These are phyloP conservation scores for Tetragonula clypearis DNA, from an alignment of 1,140 invertebrate species.

Conservation along the genomic window DNA sequence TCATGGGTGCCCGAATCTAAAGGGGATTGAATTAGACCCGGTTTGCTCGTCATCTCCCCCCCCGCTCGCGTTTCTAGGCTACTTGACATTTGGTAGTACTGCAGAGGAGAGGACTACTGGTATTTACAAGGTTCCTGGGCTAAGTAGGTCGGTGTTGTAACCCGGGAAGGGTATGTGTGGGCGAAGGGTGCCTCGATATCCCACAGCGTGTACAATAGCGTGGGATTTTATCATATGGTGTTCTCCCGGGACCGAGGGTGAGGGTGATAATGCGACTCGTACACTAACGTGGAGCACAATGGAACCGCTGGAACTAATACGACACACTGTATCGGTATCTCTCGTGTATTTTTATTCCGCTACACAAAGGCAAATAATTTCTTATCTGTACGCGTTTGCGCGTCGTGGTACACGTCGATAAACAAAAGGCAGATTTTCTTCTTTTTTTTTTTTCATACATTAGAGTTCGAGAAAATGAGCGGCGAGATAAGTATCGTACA, in stretches of 20 bases:
- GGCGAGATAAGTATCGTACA: too few species aligned
- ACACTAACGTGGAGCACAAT: constrained; percentile 71
- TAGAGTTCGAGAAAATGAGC: too few species aligned
- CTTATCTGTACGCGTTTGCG: background rate
- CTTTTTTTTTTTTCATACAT: too few species aligned
- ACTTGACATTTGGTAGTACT: constrained; percentile 78
- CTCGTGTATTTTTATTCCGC: constrained; percentile 42
- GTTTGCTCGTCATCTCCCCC: constrained; percentile 62
- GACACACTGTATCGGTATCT: constrained; percentile 70
- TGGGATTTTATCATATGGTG: constrained; percentile 76
- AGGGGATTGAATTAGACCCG: constrained; percentile 76
- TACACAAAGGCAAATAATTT: background rate
- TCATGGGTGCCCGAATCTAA: constrained; percentile 30
- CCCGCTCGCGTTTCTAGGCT: constrained; percentile 57
- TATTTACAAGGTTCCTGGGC: constrained; percentile 62
- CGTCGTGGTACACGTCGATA: background rate
- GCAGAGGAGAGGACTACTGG: constrained; percentile 58
- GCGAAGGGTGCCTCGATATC: constrained; percentile 52
- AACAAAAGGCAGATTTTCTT: background rate
- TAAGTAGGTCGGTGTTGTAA: constrained; percentile 48
- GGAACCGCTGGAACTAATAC: constrained; percentile 75
- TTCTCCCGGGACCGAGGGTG: constrained; percentile 60
- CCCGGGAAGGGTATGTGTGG: constrained; percentile 32
- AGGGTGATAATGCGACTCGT: constrained; percentile 71
- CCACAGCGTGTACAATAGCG: constrained; percentile 74